Evolutionary conservation across 2,113 vertebrate genomes (phyloP).

Genomic region (Nothobranchius kuhntae): DNA sequence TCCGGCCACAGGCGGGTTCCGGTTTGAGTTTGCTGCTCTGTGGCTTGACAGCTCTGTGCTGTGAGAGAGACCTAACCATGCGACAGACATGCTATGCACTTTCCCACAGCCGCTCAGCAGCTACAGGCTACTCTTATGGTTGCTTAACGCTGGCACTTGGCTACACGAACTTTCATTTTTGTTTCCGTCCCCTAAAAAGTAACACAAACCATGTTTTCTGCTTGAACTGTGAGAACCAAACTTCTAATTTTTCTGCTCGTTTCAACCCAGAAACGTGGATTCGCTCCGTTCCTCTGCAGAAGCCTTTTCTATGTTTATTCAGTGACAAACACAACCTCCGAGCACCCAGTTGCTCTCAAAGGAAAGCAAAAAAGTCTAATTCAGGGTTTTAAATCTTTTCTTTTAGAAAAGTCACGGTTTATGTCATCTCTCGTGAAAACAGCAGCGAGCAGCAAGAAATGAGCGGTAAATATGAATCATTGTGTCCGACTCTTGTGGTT

Average conservation of each 20-base stretch:
- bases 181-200: slow-evolving; percentile 18
- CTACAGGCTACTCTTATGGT: slow-evolving; percentile 54
- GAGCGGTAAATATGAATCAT: slow-evolving; percentile 60
- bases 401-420: slow-evolving; percentile 44
- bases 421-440: slow-evolving; percentile 21
- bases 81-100: slow-evolving; percentile 61
- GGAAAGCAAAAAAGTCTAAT: not conserved
- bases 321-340: not conserved
- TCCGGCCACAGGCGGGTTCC: slow-evolving; percentile 65
- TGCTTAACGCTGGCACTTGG: slow-evolving; percentile 51
- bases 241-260: slow-evolving; percentile 9
- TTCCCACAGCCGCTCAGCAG: slow-evolving; percentile 66
- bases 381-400: slow-evolving; percentile 14
- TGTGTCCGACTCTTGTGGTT: slow-evolving; percentile 32
- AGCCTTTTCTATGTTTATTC: not conserved
- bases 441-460: slow-evolving; percentile 36
- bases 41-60: slow-evolving; percentile 66
- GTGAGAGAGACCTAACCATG: slow-evolving; percentile 60
- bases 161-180: slow-evolving; percentile 30
- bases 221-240: not conserved
- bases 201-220: slow-evolving; percentile 3
- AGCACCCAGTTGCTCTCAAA: not conserved
- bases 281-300: not conserved
- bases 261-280: slow-evolving; percentile 11
- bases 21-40: slow-evolving; percentile 67